Conservation (phyloP, 2,797 vertebrate species). For the Graptemys geographica region DNA sequence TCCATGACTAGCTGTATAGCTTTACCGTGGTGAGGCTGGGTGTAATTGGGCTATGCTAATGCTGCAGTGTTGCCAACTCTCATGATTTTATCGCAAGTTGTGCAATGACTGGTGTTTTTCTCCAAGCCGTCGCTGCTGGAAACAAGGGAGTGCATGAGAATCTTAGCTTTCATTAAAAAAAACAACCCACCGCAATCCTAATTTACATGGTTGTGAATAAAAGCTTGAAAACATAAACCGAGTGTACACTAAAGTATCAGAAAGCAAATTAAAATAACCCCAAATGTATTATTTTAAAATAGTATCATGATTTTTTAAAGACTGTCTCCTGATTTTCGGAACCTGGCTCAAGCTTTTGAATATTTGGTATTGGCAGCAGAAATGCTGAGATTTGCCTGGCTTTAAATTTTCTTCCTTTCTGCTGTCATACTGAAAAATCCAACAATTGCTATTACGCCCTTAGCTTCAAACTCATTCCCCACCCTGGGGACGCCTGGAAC, state of each 20-base stretch:
- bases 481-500: background rate
- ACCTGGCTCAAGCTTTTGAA: background rate
- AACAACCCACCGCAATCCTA: background rate
- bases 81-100: background rate
- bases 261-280: background rate
- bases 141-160: background rate
- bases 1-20: background rate
- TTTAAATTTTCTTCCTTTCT: background rate
- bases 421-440: background rate
- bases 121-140: background rate
- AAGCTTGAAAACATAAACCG: background rate
- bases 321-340: background rate
- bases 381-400: background rate
- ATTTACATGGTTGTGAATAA: background rate
- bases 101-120: background rate
- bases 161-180: background rate
- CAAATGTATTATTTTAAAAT: background rate
- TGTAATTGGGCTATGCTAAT: background rate
- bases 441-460: background rate
- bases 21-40: background rate
- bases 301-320: background rate
- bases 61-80: background rate
- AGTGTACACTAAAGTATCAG: background rate
- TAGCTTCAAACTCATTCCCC: background rate
- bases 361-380: background rate